Conservation (phyloP, 2,888 invertebrate species). For the Drosophila yooni region DNA sequence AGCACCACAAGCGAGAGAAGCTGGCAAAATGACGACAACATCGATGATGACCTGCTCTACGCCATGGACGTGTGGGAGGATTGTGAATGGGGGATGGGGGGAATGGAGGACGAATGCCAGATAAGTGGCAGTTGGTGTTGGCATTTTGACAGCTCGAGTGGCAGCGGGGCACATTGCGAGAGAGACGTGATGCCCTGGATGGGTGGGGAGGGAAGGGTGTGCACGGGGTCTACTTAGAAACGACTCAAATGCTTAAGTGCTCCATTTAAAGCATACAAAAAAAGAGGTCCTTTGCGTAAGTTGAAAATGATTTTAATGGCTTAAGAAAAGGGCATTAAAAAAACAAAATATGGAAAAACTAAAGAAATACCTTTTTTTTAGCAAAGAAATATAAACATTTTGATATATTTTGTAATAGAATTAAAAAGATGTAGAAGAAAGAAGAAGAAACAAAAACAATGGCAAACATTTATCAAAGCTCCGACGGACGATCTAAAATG, state of each 20-base stretch:
- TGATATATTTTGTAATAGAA: neutral
- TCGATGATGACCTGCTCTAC: slow-evolving; percentile 23
- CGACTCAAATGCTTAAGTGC: slow-evolving; percentile 14
- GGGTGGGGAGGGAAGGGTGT: neutral
- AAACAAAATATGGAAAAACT: neutral
- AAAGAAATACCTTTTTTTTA: neutral
- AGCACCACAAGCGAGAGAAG: slow-evolving; percentile 20
- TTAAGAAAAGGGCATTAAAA: neutral
- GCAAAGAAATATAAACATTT: neutral
- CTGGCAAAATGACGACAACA: slow-evolving; percentile 28
- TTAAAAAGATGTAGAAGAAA: neutral
- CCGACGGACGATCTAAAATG: neutral
- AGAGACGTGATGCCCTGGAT: neutral
- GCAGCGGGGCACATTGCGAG: slow-evolving; percentile 13
- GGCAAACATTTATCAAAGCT: neutral
- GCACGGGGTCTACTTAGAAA: neutral
- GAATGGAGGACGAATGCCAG: slow-evolving; percentile 22
- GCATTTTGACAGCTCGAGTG: slow-evolving; percentile 61
- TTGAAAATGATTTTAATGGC: slow-evolving; percentile 1
- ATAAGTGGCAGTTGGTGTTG: slow-evolving; percentile 61
- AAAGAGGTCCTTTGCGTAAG: neutral
- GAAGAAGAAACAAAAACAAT: neutral
- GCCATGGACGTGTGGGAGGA: neutral
- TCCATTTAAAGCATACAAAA: slow-evolving; percentile 9
- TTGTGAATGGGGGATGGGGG: neutral